Percentiles rank a stretch among this genome's conserved stretches.
Evolutionary conservation across 2,113 vertebrate species (phyloP).

Genomic region (Podilymbus podiceps): DNA sequence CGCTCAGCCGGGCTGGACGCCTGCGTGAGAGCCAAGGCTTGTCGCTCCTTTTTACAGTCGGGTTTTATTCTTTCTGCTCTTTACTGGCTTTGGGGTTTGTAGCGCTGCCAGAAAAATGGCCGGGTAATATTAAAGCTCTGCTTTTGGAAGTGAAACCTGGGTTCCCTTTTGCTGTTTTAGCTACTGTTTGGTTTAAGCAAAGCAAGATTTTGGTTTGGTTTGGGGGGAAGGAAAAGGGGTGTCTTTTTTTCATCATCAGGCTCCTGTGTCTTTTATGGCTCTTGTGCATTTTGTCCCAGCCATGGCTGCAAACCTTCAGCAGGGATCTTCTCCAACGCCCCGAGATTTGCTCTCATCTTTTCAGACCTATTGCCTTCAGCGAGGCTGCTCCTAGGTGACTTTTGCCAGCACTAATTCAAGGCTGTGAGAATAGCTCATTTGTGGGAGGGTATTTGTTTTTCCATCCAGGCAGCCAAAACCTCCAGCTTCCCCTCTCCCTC

Average conservation of each 20-base stretch:
- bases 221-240: too few relatives aligned
- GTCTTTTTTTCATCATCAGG: rapidly evolving
- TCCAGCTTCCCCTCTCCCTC: conserved; percentile 44
- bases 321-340: neutral
- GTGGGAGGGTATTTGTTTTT: conserved; percentile 69
- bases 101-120: neutral
- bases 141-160: neutral
- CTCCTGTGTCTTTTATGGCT: neutral
- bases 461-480: conserved; percentile 69
- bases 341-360: neutral
- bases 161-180: neutral
- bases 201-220: neutral
- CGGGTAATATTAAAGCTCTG: rapidly evolving
- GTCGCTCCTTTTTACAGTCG: neutral
- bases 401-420: conserved; percentile 53
- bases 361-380: neutral
- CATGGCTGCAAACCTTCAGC: neutral
- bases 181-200: neutral
- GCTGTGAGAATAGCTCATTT: conserved; percentile 62
- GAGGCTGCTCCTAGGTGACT: neutral
- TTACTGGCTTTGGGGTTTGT: neutral
- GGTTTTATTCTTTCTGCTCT: neutral
- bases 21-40: neutral
- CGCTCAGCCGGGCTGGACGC: neutral
- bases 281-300: neutral